Evolutionary conservation across 2,888 invertebrate genomes (phyloP), one percentile per base, ranked within the genome.

Genomic region (Hanleya hanleyi): DNA sequence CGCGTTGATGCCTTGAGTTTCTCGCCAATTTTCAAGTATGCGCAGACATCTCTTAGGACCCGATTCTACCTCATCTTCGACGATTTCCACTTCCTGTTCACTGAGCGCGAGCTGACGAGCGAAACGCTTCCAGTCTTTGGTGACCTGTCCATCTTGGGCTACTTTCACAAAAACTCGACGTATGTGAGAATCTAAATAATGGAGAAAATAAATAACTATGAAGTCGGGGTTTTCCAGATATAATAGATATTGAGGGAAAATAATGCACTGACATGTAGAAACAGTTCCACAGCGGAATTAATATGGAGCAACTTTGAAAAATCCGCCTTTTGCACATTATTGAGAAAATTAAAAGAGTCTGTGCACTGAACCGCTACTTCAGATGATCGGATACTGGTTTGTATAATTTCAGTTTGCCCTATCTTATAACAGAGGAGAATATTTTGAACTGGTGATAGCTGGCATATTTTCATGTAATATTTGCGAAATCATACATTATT

Each of bases 111-210:
- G 73, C 32, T 78, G 76, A 36, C 77, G 74, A 3, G 84, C 85
- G 36, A 88, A 80, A 5, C 71, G 73, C 66, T 79, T 80, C 86
- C 87, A 88, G 29, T 82, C 78, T n/a, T 69, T 73, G 15, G 82
- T 80, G 2, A 86, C 83, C 6, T 80, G 70, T 0, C 75, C 74
- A 37, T 84, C 77, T 67, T 84, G 83, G 3, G 85, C 84, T 7
- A 88, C 81, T 62, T 83, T 82, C 6, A 88, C 78, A 69, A 88
- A 87, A 0, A 86, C 86, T 62, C 83, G 81, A 41, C 77, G 74
- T 1, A 87, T 76, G 62, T 82, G 76, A 5, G 82, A 76, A 32
- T 82, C 86, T 87, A 76, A 29, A 78, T 12, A 0, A 69, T 32
- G 9, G 32, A 33, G 35, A 32, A 26, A 64, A 64, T 26, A 15